Base-by-base conservation (phyloP, 2,888 invertebrate genomes). In the Clivina fossor region DNA sequence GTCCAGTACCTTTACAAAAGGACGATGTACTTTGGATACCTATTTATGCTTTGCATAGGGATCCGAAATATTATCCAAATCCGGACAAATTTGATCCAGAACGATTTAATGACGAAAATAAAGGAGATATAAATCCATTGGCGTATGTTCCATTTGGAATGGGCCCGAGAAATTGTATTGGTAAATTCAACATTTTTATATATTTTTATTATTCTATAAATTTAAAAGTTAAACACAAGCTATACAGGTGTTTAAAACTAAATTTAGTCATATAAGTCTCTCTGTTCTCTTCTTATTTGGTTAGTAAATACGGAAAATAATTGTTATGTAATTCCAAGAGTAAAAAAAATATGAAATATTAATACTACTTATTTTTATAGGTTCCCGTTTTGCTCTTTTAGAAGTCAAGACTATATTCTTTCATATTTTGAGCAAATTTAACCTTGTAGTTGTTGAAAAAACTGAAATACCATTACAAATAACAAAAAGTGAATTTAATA, bases 81-180 rank as follows among this genome's bases (percentile, higher is more conserved):
- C 77, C 50, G n/a, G 50, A 50, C 2, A 22, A 24, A 28, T 33
- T 35, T 7, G 41, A 53, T 24, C 47, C 50, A 32, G 53, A 44
- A 38, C 30, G 76, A 8, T 75, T 75, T 56, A 58, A 65, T 9
- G 65, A 67, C 0, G 69, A 69, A 35, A 69, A 68, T 15, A 71
- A 69, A 44, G 57, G 60, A 3, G 64, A 65, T 2, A 63, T 70
- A 9, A 61, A 65, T 43, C 66, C 50, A 11, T 20, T 20, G 4
- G 71, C 73, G 0, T 77, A 75, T 43, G 59, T 76, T 54, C 76
- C 77, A 0, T 77, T 77, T 48, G 77, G 77, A 2, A 68, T 69
- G 9, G 77, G 77, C 32, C 77, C 76, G 0, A 62, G 77, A 24
- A 74, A 72, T 63, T 78, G 78, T 55, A 73, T 77, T 35, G 77